A percentile compares a stretch with the other conserved stretches of the same genome.
These are phyloP conservation scores for Leptinotarsa peninsularis DNA, from an alignment of 2,888 invertebrate genomes.

Conservation along the genomic window DNA sequence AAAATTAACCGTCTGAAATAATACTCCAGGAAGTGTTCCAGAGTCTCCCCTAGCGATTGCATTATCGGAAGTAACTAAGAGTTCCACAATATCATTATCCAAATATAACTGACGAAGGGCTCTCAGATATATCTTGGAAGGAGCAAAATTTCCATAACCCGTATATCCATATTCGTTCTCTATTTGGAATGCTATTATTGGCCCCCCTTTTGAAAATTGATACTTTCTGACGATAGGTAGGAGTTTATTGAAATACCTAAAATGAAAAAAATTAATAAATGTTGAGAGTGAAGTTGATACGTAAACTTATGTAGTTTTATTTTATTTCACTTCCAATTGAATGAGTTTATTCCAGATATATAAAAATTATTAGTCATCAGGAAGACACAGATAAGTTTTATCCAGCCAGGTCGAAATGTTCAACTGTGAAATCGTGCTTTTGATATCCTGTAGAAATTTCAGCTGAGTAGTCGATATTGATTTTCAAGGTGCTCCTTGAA, in stretches of 20 bases:
- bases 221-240: constrained; percentile 67
- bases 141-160: constrained; percentile 37
- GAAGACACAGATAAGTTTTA: too few relatives aligned
- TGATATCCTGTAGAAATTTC: too few relatives aligned
- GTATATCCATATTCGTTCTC: constrained; percentile 75
- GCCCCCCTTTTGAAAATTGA: constrained; percentile 81
- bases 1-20: constrained; percentile 69
- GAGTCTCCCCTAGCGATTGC: constrained; percentile 50
- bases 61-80: constrained; percentile 69
- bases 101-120: constrained; percentile 62
- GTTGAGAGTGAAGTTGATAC: too few relatives aligned
- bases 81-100: constrained; percentile 65
- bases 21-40: constrained; percentile 63
- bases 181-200: constrained; percentile 87
- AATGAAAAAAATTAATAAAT: constrained; percentile 1
- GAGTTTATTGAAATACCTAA: constrained; percentile 68
- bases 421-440: too few relatives aligned
- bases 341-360: too few relatives aligned
- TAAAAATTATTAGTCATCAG: too few relatives aligned
- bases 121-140: constrained; percentile 65
- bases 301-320: too few relatives aligned
- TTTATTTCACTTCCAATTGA: too few relatives aligned
- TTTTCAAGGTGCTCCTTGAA: too few relatives aligned
- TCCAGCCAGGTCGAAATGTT: too few relatives aligned
- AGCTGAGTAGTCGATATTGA: too few relatives aligned